Evolutionary conservation across 1,140 invertebrate genomes (phyloP), one percentile per base, ranked within the genome.

Genomic region (Trinorchestia longiramus): DNA sequence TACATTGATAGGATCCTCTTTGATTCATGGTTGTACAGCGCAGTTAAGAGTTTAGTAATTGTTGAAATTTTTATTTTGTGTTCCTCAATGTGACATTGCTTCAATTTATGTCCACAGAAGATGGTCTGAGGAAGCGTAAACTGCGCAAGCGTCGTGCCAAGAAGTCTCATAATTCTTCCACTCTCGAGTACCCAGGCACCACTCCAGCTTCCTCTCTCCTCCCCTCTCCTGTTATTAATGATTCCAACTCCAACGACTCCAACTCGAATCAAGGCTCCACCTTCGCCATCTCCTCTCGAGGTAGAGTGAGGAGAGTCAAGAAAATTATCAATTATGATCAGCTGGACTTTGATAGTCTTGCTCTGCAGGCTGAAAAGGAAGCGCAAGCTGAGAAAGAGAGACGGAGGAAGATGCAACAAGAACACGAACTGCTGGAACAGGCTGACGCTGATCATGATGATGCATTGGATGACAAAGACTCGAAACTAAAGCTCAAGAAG

Each of bases 251-350:
- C 96, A 87, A 94, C 40, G 92, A 94, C 40, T 94, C 92, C 44
- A 47, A 94, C 92, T 94, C 92, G 41, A 94, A 94, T 36, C 92
- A 94, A n/a, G 95, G 62, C 19, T 96, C 96, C 62, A 96, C 96
- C 8, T 96, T 97, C 19, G 96, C 96, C n/a, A 96, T 97, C 11
- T 96, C 96, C 3, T 97, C 96, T 11, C 43, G 96, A 0, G 96
- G 96, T 15, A 95, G 96, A 19, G 95, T 97, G 19, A 90, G 96
- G 6, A 97, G 96, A 90, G 96, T 97, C n/a, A 97, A 97, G 94
- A 96, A 96, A 53, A 97, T 97, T 43, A 90, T 97, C 40, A 97
- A 97, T 45, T 97, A 97, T 53, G 96, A 97, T 95, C 95, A 96
- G 53, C 95, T 97, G 43, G 96, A 97, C 94, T 97, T 97, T 96